Evolutionary conservation across 2,113 vertebrate species (phyloP).

Genomic region (rabbit (Oryctolagus cuniculus)): DNA sequence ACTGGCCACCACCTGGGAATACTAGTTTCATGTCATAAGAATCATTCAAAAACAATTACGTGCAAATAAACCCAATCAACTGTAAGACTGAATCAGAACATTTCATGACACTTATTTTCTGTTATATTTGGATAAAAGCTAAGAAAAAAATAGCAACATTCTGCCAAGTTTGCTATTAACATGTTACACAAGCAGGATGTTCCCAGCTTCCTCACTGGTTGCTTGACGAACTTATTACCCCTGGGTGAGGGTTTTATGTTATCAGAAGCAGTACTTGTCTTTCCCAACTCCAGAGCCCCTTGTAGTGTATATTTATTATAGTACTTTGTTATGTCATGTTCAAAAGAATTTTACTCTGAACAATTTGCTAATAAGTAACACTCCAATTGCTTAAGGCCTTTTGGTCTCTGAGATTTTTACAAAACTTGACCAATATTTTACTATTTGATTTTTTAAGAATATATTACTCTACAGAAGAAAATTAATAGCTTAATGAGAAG

Average conservation of each 20-base stretch:
- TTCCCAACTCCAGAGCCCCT: conserved; percentile 23
- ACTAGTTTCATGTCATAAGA: background rate
- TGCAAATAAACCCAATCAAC: background rate
- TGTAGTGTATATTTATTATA: conserved; percentile 39
- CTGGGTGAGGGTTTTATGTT: background rate
- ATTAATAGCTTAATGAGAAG: background rate
- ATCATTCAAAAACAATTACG: conserved; percentile 37
- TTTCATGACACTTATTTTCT: conserved; percentile 10
- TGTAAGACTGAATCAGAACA: background rate
- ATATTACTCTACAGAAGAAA: background rate
- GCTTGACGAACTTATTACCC: background rate
- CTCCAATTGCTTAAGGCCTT: background rate
- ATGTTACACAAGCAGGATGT: background rate
- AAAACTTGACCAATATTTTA: background rate
- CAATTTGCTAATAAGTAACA: background rate
- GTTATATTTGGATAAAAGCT: conserved; percentile 18
- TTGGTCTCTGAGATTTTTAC: background rate
- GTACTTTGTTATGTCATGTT: background rate
- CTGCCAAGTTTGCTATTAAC: background rate
- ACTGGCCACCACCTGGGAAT: background rate
- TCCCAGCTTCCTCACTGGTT: background rate
- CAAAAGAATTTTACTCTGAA: conserved; percentile 16
- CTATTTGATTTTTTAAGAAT: background rate
- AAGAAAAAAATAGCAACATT: background rate
- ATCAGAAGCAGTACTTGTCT: background rate